These are phyloP conservation scores for Zygothrica quintamaculata DNA, from an alignment of 2,888 invertebrate species.

Conservation along the genomic window DNA sequence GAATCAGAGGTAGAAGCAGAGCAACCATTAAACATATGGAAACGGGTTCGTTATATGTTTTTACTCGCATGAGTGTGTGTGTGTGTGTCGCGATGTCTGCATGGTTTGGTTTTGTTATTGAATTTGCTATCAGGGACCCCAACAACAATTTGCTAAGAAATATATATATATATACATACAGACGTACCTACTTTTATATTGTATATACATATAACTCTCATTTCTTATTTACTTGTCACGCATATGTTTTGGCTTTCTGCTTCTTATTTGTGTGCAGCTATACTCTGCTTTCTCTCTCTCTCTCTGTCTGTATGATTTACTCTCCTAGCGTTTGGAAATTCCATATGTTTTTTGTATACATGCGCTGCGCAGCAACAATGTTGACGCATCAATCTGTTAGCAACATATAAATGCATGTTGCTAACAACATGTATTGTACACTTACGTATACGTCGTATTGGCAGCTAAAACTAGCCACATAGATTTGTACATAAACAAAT, in stretches of 20 bases:
- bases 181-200: constrained; percentile 2
- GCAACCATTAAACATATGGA: constrained; percentile 68
- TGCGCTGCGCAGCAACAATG: constrained; percentile 54
- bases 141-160: constrained; percentile 40
- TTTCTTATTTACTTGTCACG: constrained; percentile 50
- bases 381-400: constrained; percentile 30
- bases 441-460: constrained; percentile 27
- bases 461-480: constrained; percentile 58
- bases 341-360: constrained; percentile 72
- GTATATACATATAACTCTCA: constrained; percentile 16
- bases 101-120: constrained; percentile 68
- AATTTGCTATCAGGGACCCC: constrained; percentile 58
- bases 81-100: constrained; percentile 49
- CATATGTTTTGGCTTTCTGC: constrained; percentile 49
- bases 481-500: constrained; percentile 54
- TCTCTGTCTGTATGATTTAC: constrained; percentile 20
- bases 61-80: constrained; percentile 18
- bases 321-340: constrained; percentile 38
- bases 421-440: constrained; percentile 18
- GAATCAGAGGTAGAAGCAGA: constrained; percentile 31
- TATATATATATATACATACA: constrained; percentile 12
- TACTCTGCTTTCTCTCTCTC: no score
- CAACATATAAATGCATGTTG: constrained; percentile 54
- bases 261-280: constrained; percentile 15
- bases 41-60: constrained; percentile 62